Base-by-base conservation (phyloP, 2,888 invertebrate species). In the Hirtodrosophila histrioides region DNA sequence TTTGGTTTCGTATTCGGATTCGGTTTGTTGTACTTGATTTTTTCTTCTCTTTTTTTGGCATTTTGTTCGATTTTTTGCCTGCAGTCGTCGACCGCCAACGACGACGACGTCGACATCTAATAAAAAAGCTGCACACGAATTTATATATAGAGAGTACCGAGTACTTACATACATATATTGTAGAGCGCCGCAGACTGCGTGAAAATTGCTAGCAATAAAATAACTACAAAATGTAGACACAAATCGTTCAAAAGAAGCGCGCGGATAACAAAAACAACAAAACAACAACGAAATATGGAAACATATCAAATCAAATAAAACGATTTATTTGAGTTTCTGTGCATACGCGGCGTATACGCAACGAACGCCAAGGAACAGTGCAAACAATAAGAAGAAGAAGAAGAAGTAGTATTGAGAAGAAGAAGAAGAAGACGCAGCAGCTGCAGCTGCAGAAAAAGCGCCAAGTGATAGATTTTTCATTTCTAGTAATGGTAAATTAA, bases 31-130 rank as follows among this genome's bases (percentile, higher is more conserved):
- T 75, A 70, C 70, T 70, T 75, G 69, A 61, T 65, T 73, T 50
- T 64, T 64, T 73, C 44, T 62, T 10, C 54, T 27, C 27, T 5
- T 27, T 85, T 82, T 83, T 83, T 75, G 77, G 84, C 81, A 86
- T 83, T 83, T 86, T 84, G 84, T 86, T 83, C 82, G 82, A 83
- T 83, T 86, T 82, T 81, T 80, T 63, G 81, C 69, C 57, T 70
- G 75, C 75, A 75, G 75, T 75, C 75, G 75, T 67, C 75, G 75
- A 75, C 75, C 74, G 74, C 74, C 73, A 71, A 71, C 65, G 66
- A 69, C 80, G 77, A 64, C 82, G 72, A 54, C 75, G 81, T 64
- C 82, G 63, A 72, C 81, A 78, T 84, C 79, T 80, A 80, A 80
- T 80, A 80, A 84, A 80, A 70, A 81, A 74, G 75, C 69, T 86